phyloP scores from a whole-genome alignment of 2,113 vertebrate genomes.

The Pavo muticus region DNA sequence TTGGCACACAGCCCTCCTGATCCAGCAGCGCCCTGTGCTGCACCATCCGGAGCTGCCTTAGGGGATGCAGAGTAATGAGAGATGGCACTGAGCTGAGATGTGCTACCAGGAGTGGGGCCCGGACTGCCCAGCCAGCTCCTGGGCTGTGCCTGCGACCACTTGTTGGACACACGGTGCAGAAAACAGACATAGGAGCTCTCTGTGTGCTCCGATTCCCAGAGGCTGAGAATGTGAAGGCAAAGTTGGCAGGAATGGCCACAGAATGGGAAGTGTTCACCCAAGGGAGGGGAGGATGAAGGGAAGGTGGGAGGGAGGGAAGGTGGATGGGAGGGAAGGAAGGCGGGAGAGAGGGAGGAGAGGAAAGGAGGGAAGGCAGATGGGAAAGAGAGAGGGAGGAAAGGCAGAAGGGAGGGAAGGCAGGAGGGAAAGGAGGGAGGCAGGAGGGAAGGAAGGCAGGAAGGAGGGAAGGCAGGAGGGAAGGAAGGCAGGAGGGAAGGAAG shows the following conservation, averaged over 20 bases:
- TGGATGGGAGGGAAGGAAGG: too few species aligned
- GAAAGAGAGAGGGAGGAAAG: too few species aligned
- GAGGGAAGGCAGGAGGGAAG: not conserved
- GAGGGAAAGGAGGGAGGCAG: too few species aligned
- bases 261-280: rapidly evolving
- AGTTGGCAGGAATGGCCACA: rapidly evolving
- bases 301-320: not conserved
- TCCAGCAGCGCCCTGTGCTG: rapidly evolving
- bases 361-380: too few species aligned
- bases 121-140: not conserved
- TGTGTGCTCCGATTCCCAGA: not conserved
- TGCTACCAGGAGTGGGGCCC: not conserved
- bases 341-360: too few species aligned
- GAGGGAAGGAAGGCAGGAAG: not conserved
- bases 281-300: not conserved
- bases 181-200: not conserved
- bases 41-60: not conserved
- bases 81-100: not conserved
- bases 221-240: not conserved
- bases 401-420: too few species aligned
- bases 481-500: too few species aligned
- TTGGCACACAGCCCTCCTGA: rapidly evolving
- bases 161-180: not conserved
- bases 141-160: not conserved
- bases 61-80: not conserved